Evolutionary conservation across 2,797 vertebrate species (phyloP).

Genomic region (Squalus acanthias): DNA sequence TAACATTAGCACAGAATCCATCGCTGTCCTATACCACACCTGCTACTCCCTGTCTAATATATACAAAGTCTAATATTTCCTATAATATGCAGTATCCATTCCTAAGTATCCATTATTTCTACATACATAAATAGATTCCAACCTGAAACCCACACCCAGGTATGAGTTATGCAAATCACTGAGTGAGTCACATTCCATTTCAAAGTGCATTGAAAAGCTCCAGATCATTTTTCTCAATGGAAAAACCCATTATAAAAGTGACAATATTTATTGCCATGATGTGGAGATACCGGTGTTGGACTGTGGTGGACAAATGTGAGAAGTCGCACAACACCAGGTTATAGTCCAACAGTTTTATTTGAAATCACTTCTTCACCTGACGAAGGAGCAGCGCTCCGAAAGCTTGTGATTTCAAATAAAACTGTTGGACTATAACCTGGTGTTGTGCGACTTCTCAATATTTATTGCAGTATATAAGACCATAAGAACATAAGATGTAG

Average conservation of each 20-base stretch:
- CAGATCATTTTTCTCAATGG: neutral
- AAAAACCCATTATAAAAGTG: neutral
- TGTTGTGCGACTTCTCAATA: too few relatives aligned
- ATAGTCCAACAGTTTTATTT: too few relatives aligned
- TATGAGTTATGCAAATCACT: neutral
- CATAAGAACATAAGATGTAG: too few relatives aligned
- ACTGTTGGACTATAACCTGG: too few relatives aligned
- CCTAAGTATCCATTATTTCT: neutral
- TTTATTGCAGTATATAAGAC: too few relatives aligned
- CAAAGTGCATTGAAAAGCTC: neutral
- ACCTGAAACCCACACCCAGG: neutral
- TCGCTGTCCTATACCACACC: neutral
- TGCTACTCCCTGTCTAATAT: neutral
- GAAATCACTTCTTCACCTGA: too few relatives aligned
- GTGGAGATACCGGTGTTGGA: too few relatives aligned
- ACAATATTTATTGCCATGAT: too few relatives aligned
- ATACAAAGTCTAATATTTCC: neutral
- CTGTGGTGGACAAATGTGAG: too few relatives aligned
- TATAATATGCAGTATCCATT: neutral
- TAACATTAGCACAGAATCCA: neutral
- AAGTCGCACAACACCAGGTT: too few relatives aligned
- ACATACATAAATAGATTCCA: neutral
- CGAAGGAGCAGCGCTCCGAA: too few relatives aligned
- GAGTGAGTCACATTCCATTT: neutral
- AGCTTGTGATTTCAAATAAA: too few relatives aligned